Percentiles rank a stretch among this genome's conserved stretches.
phyloP scores from a whole-genome alignment of 2,888 invertebrate genomes.

The Monopis laevigella region DNA sequence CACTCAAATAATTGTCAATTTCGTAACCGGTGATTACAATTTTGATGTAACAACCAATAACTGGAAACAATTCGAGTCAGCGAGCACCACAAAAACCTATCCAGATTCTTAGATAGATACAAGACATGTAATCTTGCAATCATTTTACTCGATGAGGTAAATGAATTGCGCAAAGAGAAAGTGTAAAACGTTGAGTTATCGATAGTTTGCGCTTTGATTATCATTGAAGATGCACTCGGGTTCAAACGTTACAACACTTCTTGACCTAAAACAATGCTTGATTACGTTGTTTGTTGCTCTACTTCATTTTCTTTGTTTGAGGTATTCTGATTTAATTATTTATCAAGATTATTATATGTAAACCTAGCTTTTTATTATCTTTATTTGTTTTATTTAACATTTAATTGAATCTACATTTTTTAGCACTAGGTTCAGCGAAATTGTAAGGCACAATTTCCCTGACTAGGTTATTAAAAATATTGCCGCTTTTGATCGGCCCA shows the following conservation, averaged over 20 bases:
- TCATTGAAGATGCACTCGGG: not conserved
- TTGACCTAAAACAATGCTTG: no score
- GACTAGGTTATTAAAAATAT: no score
- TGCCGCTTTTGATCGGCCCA: no score
- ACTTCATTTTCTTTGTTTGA: no score
- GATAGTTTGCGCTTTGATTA: slow-evolving; percentile 32
- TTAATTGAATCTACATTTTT: no score
- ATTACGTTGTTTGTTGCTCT: no score
- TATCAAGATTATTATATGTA: no score
- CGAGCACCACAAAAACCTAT: slow-evolving; percentile 1
- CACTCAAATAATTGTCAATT: not conserved
- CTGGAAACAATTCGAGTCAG: slow-evolving; percentile 4
- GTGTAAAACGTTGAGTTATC: slow-evolving; percentile 40
- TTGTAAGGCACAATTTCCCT: no score
- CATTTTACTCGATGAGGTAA: slow-evolving; percentile 30
- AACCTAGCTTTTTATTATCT: no score
- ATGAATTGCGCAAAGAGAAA: slow-evolving; percentile 48
- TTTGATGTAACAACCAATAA: slow-evolving; percentile 3
- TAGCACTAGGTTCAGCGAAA: no score
- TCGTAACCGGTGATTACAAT: not conserved
- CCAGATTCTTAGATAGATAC: slow-evolving; percentile 6
- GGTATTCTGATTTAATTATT: no score
- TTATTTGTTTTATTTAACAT: no score
- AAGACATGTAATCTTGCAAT: slow-evolving; percentile 4
- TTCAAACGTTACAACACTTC: not conserved